phyloP scores from a whole-genome alignment of 64 coral and sea anemone species.

The Porites australiensis region DNA sequence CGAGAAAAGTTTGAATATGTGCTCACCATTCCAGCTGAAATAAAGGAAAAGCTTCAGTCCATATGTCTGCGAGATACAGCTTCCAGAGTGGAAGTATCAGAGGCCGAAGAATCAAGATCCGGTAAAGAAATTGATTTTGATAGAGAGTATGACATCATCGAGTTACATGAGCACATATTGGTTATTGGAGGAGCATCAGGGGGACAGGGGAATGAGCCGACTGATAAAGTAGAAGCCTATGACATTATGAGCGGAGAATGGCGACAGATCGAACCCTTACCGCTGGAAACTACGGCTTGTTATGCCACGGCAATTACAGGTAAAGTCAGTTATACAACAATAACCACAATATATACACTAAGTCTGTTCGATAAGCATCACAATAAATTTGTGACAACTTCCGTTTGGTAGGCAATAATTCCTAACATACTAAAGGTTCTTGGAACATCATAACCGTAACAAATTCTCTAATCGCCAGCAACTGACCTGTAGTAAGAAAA shows the following conservation, averaged over 20 bases:
- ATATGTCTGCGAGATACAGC: slow-evolving; percentile 71
- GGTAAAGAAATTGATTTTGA: slow-evolving; percentile 58
- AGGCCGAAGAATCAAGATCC: slow-evolving; percentile 58
- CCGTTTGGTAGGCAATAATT: no score
- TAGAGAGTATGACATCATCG: slow-evolving; percentile 84
- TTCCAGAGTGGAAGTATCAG: slow-evolving; percentile 33
- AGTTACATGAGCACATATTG: slow-evolving; percentile 76
- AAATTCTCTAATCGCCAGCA: no score
- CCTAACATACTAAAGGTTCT: no score
- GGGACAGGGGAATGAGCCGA: slow-evolving; percentile 36
- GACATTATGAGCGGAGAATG: slow-evolving; percentile 65
- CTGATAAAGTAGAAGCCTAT: slow-evolving; percentile 63
- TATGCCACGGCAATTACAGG: slow-evolving; percentile 71
- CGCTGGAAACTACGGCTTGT: slow-evolving; percentile 81
- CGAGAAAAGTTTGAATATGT: slow-evolving; percentile 78
- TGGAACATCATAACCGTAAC: no score
- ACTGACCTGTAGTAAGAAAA: no score
- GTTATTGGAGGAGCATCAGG: slow-evolving; percentile 82
- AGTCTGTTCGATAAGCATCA: no score
- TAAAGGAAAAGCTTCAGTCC: slow-evolving; percentile 90
- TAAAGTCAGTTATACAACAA: background rate
- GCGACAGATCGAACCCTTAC: slow-evolving; percentile 69
- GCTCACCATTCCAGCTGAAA: slow-evolving; percentile 53
- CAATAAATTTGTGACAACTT: no score
- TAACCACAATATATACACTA: background rate